Evolutionary conservation across 2,797 vertebrate species (phyloP).

Genomic region (Sebastes oblongus): DNA sequence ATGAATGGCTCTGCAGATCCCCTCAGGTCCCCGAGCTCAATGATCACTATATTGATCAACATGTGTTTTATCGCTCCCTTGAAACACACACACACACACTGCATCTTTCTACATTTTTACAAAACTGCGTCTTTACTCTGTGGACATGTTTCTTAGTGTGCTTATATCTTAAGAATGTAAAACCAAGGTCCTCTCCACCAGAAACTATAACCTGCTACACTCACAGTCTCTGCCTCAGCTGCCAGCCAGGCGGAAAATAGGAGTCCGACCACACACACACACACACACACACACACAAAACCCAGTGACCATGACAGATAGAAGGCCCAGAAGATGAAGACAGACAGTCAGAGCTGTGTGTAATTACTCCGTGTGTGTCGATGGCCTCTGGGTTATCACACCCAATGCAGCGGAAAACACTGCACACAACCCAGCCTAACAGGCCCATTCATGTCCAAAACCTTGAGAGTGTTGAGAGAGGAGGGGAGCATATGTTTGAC

Average conservation of each 20-base stretch:
- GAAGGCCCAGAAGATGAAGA: conserved; percentile 60
- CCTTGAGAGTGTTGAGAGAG: conserved; percentile 30
- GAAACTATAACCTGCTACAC: conserved; percentile 11
- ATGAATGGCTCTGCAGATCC: conserved; percentile 59
- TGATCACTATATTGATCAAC: conserved; percentile 74
- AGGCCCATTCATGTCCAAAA: conserved; percentile 60
- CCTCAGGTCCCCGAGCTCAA: conserved; percentile 53
- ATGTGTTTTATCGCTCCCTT: conserved; percentile 64
- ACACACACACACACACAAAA: conserved; percentile 8
- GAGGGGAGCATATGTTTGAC: conserved; percentile 53
- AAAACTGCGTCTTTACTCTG: not conserved
- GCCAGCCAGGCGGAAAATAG: conserved; percentile 46
- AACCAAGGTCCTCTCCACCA: not conserved
- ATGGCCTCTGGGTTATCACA: conserved; percentile 65
- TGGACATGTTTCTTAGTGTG: not conserved
- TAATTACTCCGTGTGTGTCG: conserved; percentile 65
- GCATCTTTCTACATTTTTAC: not conserved
- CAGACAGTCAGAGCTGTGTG: conserved; percentile 56
- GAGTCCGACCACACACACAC: conserved; percentile 20
- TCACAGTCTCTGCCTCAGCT: not conserved
- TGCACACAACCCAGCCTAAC: conserved; percentile 43
- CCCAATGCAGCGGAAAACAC: conserved; percentile 61
- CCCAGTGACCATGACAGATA: conserved; percentile 58
- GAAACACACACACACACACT: conserved; percentile 27
- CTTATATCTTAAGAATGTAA: not conserved